Evolutionary conservation across 2,113 vertebrate genomes (phyloP).

Genomic region (Tragelaphus strepsiceros): DNA sequence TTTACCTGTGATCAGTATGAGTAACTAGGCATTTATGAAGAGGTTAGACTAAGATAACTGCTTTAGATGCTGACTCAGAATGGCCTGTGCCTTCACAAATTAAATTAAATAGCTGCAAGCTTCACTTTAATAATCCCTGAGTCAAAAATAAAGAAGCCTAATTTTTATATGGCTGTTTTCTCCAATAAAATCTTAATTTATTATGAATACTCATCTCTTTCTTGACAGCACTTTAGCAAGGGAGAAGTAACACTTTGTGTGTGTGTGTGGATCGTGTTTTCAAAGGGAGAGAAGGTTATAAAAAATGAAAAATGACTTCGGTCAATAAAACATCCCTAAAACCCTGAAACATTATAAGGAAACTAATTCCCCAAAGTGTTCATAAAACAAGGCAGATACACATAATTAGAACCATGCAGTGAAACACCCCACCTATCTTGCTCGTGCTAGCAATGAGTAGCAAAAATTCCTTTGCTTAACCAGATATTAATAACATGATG

Average conservation of each 20-base stretch:
- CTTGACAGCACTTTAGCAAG: constrained; percentile 51
- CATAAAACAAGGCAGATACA: neutral
- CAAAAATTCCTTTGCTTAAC: neutral
- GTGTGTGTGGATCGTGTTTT: neutral
- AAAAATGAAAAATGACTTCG: constrained; percentile 13
- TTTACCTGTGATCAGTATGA: neutral
- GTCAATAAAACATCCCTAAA: constrained; percentile 27
- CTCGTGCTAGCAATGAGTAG: neutral
- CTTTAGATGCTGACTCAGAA: neutral
- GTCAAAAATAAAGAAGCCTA: neutral
- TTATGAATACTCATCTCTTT: constrained; percentile 50
- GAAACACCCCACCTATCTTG: neutral
- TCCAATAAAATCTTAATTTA: constrained; percentile 37
- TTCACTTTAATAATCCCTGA: constrained; percentile 18
- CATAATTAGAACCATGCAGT: neutral
- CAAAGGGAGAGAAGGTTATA: neutral
- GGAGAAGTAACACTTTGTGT: neutral
- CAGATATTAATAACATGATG: neutral
- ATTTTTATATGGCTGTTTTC: constrained; percentile 44
- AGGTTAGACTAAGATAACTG: neutral
- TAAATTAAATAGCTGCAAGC: constrained; percentile 54
- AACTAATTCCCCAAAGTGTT: constrained; percentile 9
- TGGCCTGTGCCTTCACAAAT: constrained; percentile 19
- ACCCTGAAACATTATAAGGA: neutral
- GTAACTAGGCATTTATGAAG: neutral